Evolutionary conservation across 1,140 invertebrate species (phyloP).

Genomic region (Caenorhabditis tropicalis): DNA sequence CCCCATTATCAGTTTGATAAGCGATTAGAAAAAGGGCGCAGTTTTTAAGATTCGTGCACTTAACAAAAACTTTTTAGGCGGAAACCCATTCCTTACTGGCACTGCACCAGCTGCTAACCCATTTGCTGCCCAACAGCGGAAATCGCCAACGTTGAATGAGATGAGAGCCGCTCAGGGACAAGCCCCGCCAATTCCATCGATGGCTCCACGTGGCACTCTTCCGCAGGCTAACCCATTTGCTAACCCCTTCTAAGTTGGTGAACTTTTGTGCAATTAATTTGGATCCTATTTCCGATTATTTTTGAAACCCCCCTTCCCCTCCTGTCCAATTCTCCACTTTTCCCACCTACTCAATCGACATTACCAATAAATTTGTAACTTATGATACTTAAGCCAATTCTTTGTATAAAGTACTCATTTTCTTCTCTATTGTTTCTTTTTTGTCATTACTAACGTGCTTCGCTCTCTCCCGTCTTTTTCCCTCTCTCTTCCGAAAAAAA

Average conservation of each 20-base stretch:
- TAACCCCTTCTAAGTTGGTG: slow-evolving; percentile 39
- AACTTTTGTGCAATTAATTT: not conserved
- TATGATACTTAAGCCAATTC: slow-evolving; percentile 22
- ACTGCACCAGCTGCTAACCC: slow-evolving; percentile 63
- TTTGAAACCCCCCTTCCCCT: no score
- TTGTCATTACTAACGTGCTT: not conserved
- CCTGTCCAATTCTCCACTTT: not conserved
- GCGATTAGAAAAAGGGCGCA: not conserved
- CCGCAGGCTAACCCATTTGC: slow-evolving; percentile 51
- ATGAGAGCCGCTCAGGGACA: slow-evolving; percentile 61
- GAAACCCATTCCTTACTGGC: slow-evolving; percentile 67
- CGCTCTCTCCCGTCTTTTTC: not conserved
- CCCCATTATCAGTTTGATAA: not conserved
- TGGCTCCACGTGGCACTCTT: slow-evolving; percentile 51
- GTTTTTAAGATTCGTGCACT: not conserved
- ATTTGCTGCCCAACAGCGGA: slow-evolving; percentile 67
- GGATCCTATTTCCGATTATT: not conserved
- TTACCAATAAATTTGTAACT: not conserved
- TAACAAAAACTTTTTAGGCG: slow-evolving; percentile 59
- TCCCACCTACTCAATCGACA: not conserved
- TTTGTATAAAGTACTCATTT: no score
- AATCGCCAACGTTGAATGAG: slow-evolving; percentile 69
- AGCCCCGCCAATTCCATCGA: slow-evolving; percentile 43
- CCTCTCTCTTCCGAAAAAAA: no score
- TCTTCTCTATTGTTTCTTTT: not conserved